Percentiles rank a stretch among this genome's conserved stretches.
These are phyloP conservation scores for Apostichopus parvimensis DNA, from an alignment of 35 echinoderm and acorn worm species.

Conservation along the genomic window DNA sequence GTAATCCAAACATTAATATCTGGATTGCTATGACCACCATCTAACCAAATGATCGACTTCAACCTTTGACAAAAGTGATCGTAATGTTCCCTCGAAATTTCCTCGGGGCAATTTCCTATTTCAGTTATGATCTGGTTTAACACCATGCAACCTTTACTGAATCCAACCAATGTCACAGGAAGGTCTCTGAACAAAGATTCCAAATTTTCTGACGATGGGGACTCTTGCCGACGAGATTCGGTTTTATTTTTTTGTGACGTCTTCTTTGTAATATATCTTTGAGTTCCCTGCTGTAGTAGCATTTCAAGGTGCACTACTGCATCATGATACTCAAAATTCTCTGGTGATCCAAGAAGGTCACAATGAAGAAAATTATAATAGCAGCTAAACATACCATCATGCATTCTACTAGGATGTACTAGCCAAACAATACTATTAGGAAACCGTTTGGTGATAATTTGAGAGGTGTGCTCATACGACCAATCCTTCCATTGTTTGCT, in stretches of 20 bases:
- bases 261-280: neutral
- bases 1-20: conserved; percentile 64
- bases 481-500: conserved; percentile 46
- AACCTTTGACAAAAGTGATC: conserved; percentile 35
- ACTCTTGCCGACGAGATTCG: neutral
- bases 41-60: conserved; percentile 65
- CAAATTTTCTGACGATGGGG: neutral
- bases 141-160: conserved; percentile 85
- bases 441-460: conserved; percentile 43
- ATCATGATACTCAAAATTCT: conserved; percentile 34
- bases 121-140: conserved; percentile 74
- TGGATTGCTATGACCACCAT: conserved; percentile 57
- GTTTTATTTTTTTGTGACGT: neutral
- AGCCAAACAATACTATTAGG: conserved; percentile 54
- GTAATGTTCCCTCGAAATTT: neutral
- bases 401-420: conserved; percentile 53
- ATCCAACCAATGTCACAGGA: conserved; percentile 59
- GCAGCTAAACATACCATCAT: conserved; percentile 71
- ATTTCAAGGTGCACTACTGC: conserved; percentile 55
- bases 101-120: conserved; percentile 30
- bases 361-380: conserved; percentile 68
- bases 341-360: conserved; percentile 56
- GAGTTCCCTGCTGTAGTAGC: conserved; percentile 36
- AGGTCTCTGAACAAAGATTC: neutral
- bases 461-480: conserved; percentile 18